phyloP scores from a whole-genome alignment of 1,140 invertebrate species.

The Lithobius niger region DNA sequence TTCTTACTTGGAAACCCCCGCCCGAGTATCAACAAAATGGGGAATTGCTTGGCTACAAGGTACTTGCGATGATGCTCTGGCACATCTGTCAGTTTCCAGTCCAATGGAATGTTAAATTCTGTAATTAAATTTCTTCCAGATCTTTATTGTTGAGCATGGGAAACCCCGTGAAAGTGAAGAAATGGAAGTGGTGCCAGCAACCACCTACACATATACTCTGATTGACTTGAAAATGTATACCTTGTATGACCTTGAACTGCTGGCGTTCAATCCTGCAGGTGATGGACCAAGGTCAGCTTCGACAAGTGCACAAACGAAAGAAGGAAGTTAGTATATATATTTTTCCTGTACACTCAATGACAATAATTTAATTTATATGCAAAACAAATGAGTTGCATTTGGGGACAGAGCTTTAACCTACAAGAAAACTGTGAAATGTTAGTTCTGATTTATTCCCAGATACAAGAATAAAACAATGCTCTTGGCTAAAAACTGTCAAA shows the following conservation, averaged over 20 bases:
- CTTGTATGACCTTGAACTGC: slow-evolving; percentile 77
- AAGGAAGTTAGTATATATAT: slow-evolving; percentile 10
- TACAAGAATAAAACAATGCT: too few relatives aligned
- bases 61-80: too few relatives aligned
- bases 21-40: slow-evolving; percentile 75
- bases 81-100: too few relatives aligned
- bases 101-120: not conserved
- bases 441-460: too few relatives aligned
- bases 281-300: slow-evolving; percentile 77
- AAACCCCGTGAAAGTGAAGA: slow-evolving; percentile 54
- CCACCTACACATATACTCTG: slow-evolving; percentile 62
- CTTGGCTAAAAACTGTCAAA: too few relatives aligned
- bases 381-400: too few relatives aligned
- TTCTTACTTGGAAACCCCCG: slow-evolving; percentile 70
- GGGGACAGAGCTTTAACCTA: too few relatives aligned
- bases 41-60: slow-evolving; percentile 83
- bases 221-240: slow-evolving; percentile 88
- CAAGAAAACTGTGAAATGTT: too few relatives aligned
- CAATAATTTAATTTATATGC: too few relatives aligned
- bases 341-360: too few relatives aligned
- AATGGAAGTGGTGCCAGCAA: slow-evolving; percentile 78
- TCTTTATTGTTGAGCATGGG: slow-evolving; percentile 24
- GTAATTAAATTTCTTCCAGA: slow-evolving; percentile 20
- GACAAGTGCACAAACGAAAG: slow-evolving; percentile 56
- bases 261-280: slow-evolving; percentile 94